phyloP scores from a whole-genome alignment of 2,797 vertebrate genomes.

The Sebastes taczanowskii region DNA sequence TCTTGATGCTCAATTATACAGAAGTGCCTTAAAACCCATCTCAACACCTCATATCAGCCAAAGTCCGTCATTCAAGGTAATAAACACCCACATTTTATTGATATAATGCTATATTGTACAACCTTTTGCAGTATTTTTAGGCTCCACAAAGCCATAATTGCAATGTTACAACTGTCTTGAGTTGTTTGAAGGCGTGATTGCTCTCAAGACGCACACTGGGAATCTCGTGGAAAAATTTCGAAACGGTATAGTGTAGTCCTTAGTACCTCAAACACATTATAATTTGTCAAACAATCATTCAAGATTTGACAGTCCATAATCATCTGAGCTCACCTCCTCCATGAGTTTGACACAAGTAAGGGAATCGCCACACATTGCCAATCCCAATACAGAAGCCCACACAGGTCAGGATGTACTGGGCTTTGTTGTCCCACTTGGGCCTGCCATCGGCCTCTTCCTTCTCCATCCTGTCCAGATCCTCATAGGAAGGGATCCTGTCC shows the following conservation, averaged over 20 bases:
- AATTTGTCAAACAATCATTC: background rate
- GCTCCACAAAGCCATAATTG: background rate
- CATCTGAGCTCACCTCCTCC: conserved; percentile 87
- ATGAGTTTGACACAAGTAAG: conserved; percentile 92
- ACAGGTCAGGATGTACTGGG: conserved; percentile 94
- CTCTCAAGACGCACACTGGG: no score
- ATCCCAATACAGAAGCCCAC: conserved; percentile 93
- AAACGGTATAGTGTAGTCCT: accelerated
- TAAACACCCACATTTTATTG: background rate
- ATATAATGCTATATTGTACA: background rate
- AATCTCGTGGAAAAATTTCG: no score
- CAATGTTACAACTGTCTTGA: background rate
- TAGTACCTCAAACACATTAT: background rate
- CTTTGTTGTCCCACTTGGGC: conserved; percentile 95
- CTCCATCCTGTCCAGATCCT: conserved; percentile 86
- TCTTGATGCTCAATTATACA: no score
- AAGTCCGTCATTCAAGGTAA: background rate
- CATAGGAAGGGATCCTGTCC: conserved; percentile 59
- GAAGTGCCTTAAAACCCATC: no score
- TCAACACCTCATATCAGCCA: background rate
- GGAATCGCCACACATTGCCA: conserved; percentile 95
- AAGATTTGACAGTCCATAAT: background rate
- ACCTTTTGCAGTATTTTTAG: background rate
- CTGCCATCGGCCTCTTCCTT: conserved; percentile 80
- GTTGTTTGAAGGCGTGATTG: background rate